Evolutionary conservation across 2,888 invertebrate species (phyloP).

Genomic region (Microctonus aethiopoides): DNA sequence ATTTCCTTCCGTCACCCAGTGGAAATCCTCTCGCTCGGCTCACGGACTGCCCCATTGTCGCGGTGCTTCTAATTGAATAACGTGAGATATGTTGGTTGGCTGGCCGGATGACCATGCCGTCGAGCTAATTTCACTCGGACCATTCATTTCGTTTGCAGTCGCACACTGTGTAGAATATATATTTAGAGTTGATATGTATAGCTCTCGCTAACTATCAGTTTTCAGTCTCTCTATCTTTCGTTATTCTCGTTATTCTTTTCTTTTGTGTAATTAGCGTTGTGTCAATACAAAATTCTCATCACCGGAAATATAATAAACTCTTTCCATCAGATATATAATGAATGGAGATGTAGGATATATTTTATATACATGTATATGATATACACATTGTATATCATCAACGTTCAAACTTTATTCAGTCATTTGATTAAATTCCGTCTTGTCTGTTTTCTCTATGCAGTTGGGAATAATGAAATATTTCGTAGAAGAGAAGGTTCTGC

Average conservation of each 20-base stretch:
- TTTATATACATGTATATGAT: background rate
- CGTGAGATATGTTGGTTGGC: slow-evolving; percentile 36
- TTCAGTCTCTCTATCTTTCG: background rate
- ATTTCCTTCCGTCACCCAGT: slow-evolving; percentile 54
- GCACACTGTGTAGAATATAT: background rate
- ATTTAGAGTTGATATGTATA: background rate
- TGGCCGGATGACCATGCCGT: slow-evolving; percentile 33
- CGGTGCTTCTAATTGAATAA: slow-evolving; percentile 39
- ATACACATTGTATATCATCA: background rate
- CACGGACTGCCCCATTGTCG: slow-evolving; percentile 32
- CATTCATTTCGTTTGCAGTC: slow-evolving; percentile 23
- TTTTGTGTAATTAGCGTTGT: background rate
- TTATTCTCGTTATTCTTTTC: background rate
- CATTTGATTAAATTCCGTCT: slow-evolving; percentile 8
- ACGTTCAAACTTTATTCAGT: background rate
- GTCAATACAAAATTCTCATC: background rate
- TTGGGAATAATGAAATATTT: slow-evolving; percentile 1
- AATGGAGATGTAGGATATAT: background rate
- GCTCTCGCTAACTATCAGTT: background rate
- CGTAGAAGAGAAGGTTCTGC: background rate
- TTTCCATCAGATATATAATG: background rate
- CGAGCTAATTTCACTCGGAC: slow-evolving; percentile 28
- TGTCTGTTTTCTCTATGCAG: background rate
- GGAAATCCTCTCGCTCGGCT: slow-evolving; percentile 36
- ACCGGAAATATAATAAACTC: background rate